Conservation (phyloP, 2,888 invertebrate genomes). For the Sesia bembeciformis region DNA sequence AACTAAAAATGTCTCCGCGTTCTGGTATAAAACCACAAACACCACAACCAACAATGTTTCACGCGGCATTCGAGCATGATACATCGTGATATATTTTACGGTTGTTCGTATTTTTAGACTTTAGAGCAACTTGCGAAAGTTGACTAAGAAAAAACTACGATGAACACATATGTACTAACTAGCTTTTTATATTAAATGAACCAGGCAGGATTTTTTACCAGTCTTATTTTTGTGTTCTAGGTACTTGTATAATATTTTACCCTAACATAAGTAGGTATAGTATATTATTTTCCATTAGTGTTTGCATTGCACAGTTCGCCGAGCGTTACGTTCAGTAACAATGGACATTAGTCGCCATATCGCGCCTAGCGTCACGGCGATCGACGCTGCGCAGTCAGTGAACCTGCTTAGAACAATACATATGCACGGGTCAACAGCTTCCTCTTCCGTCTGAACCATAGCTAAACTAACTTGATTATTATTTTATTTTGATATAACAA, state of each 20-base stretch:
- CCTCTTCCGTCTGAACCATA: conserved; percentile 30
- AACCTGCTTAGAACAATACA: conserved; percentile 54
- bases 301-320: not conserved
- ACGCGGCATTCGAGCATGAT: conserved; percentile 21
- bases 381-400: conserved; percentile 43
- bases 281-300: not conserved
- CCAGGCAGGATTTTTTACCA: too few relatives aligned
- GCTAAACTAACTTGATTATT: not conserved
- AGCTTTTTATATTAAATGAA: too few relatives aligned
- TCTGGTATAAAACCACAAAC: conserved; percentile 26
- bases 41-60: conserved; percentile 29
- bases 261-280: not conserved
- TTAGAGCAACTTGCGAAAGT: too few relatives aligned
- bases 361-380: conserved; percentile 41
- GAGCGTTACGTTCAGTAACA: conserved; percentile 19
- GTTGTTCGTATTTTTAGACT: too few relatives aligned
- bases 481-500: not conserved
- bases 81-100: too few relatives aligned
- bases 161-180: too few relatives aligned
- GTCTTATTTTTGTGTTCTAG: too few relatives aligned
- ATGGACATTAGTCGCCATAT: conserved; percentile 35
- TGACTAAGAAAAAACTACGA: too few relatives aligned
- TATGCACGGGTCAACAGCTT: conserved; percentile 45
- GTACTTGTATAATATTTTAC: too few relatives aligned
- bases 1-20: not conserved